phyloP scores from a whole-genome alignment of 2,888 invertebrate species.

The Odontothrips loti region DNA sequence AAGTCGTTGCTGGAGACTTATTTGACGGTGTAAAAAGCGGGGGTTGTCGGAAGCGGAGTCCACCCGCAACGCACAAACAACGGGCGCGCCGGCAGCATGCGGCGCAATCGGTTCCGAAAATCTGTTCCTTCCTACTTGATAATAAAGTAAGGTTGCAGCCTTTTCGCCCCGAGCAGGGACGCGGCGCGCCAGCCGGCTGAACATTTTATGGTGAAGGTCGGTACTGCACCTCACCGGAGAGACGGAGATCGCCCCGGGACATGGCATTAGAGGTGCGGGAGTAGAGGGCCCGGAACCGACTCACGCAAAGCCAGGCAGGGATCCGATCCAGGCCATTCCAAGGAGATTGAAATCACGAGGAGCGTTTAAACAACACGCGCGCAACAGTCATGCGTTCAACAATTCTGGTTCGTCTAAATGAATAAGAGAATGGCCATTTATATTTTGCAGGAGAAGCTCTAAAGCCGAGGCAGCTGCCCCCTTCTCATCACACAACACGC shows the following conservation, averaged over 20 bases:
- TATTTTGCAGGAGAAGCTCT: too few relatives aligned
- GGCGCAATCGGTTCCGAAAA: constrained; percentile 7
- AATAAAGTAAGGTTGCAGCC: constrained; percentile 11
- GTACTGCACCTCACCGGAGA: not conserved
- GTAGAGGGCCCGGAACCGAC: too few relatives aligned
- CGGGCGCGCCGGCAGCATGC: not conserved
- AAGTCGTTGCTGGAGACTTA: not conserved
- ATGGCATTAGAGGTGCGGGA: not conserved
- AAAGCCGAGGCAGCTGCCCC: too few relatives aligned
- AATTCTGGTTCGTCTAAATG: too few relatives aligned
- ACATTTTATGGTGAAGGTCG: constrained; percentile 15
- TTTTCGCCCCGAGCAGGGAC: not conserved
- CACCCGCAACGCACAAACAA: not conserved
- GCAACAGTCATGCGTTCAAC: too few relatives aligned
- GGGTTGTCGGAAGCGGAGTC: not conserved
- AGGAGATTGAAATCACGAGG: too few relatives aligned
- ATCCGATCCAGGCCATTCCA: too few relatives aligned
- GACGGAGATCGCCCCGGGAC: not conserved
- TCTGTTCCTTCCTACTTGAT: constrained; percentile 21
- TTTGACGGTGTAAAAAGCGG: not conserved
- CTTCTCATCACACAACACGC: too few relatives aligned
- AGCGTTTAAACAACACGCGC: too few relatives aligned
- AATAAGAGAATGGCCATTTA: too few relatives aligned
- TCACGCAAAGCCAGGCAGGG: too few relatives aligned
- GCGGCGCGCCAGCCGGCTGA: not conserved